phyloP scores from a whole-genome alignment of 1,140 invertebrate genomes.

The Lasioglossum baleicum region DNA sequence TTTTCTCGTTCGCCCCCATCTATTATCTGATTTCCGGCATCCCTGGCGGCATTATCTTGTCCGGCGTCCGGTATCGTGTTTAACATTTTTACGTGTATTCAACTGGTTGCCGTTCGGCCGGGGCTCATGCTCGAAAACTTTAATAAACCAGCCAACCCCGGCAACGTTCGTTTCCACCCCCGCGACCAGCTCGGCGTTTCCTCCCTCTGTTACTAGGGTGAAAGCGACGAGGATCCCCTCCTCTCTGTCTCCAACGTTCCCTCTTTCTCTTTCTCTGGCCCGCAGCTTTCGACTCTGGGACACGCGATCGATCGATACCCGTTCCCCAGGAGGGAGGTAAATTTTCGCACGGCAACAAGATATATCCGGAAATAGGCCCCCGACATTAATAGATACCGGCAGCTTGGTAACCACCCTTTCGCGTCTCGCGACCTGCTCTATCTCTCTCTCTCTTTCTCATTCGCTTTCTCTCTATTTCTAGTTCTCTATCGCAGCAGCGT shows the following conservation, averaged over 20 bases:
- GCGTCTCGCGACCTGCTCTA: slow-evolving; percentile 16
- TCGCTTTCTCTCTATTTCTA: no score
- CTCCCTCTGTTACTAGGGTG: slow-evolving; percentile 21
- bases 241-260: neutral
- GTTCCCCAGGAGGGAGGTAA: slow-evolving; percentile 45
- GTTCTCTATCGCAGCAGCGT: no score
- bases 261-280: neutral
- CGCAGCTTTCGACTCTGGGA: slow-evolving; percentile 38
- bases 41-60: neutral
- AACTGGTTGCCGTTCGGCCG: slow-evolving; percentile 42
- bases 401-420: slow-evolving; percentile 49
- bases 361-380: slow-evolving; percentile 65
- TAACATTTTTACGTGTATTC: slow-evolving; percentile 46
- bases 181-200: neutral
- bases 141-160: slow-evolving; percentile 40
- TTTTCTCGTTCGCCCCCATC: neutral
- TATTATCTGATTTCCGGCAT: slow-evolving; percentile 12
- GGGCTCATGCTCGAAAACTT: slow-evolving; percentile 40
- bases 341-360: slow-evolving; percentile 67
- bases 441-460: no score
- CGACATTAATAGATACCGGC: slow-evolving; percentile 64
- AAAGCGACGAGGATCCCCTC: neutral
- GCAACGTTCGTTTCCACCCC: neutral
- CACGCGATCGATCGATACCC: slow-evolving; percentile 58
- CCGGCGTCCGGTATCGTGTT: neutral